Evolutionary conservation across 2,888 invertebrate genomes (phyloP), one percentile per base, ranked within the genome.

Genomic region (Therioaphis trifolii): DNA sequence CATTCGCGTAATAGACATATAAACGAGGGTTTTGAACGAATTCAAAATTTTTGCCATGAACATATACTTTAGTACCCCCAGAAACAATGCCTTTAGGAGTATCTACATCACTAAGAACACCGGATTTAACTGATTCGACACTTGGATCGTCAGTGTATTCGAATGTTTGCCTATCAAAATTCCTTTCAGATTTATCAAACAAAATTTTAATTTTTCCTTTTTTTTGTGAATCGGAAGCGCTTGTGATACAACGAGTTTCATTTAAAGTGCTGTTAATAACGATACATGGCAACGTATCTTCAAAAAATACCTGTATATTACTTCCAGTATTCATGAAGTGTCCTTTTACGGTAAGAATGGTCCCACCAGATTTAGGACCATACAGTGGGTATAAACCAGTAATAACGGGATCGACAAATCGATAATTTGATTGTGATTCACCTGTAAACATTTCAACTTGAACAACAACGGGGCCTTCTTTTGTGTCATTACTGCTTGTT

Each of bases 301-400:
- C 95, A 86, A 96, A 94, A 88, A 93, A 95, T 1, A 97, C 96
- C 88, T 94, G 93, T 87, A 97, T 96, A 85, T 93, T 93, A 88
- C 96, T 96, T 58, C 99, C 99, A 49, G 99, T 97, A 89, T 99
- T 96, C 90, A 99, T 93, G 90, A 96, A 95, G 87, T 94, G 92
- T 0, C 99, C 99, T 82, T 93, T 93, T 86, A 99, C 96, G 86
- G 93, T 94, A 74, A 99, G 90, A 87, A 93, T 92, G 5, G 99
- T 99, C 49, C 99, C 99, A 29, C 99, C 99, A 49, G 97, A 96
- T 86, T 93, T 92, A 0, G 99, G 99, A 0, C 99, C 99, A 88
- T 93, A 93, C 86, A 92, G 93, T 0, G 98, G 98, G 85, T 93
- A 92, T 87, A 98, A 95, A 85, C 93, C 93, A 84, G 92, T 92